Evolutionary conservation across 2,113 vertebrate genomes (phyloP).

Genomic region (Erythrocebus patas): DNA sequence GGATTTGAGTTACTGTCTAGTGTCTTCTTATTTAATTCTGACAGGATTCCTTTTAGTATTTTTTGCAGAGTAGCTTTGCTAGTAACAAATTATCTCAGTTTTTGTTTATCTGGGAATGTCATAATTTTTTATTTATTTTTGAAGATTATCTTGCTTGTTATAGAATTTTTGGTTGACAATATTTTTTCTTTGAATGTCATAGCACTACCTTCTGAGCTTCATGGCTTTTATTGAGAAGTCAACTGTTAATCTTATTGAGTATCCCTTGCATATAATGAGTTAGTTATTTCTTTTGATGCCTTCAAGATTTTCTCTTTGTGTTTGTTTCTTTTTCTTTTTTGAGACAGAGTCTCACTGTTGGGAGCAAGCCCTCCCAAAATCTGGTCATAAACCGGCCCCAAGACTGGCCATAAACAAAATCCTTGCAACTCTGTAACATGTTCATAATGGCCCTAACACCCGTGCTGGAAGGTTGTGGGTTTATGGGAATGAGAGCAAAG

Average conservation of each 20-base stretch:
- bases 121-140: neutral
- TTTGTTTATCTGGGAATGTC: too few species aligned
- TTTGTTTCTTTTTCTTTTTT: too few species aligned
- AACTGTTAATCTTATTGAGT: neutral
- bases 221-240: neutral
- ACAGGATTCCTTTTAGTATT: neutral
- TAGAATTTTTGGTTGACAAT: neutral
- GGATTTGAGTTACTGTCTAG: neutral
- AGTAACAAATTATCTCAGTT: neutral
- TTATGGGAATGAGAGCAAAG: too few species aligned
- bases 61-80: neutral
- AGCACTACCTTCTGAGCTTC: neutral
- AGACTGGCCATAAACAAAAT: too few species aligned
- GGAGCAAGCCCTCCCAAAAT: too few species aligned
- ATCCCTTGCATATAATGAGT: neutral
- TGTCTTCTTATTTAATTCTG: neutral
- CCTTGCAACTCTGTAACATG: too few species aligned
- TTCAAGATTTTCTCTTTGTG: neutral
- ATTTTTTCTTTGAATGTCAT: neutral
- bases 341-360: too few species aligned
- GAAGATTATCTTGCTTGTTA: neutral
- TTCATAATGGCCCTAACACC: too few species aligned
- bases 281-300: neutral
- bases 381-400: too few species aligned
- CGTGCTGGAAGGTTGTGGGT: too few species aligned